Conservation (phyloP, 2,113 vertebrate genomes). For the Nothoprocta pentlandii region DNA sequence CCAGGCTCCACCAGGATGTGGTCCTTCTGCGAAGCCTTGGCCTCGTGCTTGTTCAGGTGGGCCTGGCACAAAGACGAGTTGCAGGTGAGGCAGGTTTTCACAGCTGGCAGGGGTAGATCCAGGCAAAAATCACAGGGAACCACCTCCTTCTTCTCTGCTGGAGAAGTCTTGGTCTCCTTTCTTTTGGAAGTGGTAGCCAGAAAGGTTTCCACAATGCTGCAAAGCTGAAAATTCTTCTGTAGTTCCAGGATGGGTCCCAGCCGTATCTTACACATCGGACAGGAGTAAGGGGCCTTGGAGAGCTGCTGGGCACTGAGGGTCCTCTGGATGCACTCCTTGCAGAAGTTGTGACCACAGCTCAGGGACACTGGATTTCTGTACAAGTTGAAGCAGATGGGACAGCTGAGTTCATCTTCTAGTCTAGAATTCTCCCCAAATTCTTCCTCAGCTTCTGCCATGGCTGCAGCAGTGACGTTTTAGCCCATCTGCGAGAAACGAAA, state of each 20-base stretch:
- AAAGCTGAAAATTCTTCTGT: constrained; percentile 79
- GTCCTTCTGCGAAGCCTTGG: constrained; percentile 62
- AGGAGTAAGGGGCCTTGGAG: background rate
- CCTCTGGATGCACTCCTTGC: constrained; percentile 53
- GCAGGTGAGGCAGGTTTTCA: constrained; percentile 81
- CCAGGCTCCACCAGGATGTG: constrained; percentile 84
- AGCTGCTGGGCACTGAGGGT: background rate
- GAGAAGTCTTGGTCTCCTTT: background rate
- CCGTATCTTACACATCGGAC: constrained; percentile 74
- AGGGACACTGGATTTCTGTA: constrained; percentile 37
- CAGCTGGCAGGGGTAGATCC: constrained; percentile 39
- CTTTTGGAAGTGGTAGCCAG: background rate
- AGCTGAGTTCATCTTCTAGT: constrained; percentile 60
- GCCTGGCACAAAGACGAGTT: constrained; percentile 84
- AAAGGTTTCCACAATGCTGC: constrained; percentile 74
- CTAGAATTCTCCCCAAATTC: rapidly evolving
- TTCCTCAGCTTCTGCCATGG: background rate
- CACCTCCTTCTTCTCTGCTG: rapidly evolving
- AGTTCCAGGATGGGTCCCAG: constrained; percentile 43
- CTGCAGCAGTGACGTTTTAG: rapidly evolving
- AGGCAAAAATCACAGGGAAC: constrained; percentile 84
- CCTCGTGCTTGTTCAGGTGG: constrained; percentile 84
- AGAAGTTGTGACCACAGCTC: constrained; percentile 74
- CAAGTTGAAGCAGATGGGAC: constrained; percentile 55
- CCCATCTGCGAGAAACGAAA: rapidly evolving